Conservation (phyloP, 2,888 invertebrate species). For the Megalurothrips usitatus region DNA sequence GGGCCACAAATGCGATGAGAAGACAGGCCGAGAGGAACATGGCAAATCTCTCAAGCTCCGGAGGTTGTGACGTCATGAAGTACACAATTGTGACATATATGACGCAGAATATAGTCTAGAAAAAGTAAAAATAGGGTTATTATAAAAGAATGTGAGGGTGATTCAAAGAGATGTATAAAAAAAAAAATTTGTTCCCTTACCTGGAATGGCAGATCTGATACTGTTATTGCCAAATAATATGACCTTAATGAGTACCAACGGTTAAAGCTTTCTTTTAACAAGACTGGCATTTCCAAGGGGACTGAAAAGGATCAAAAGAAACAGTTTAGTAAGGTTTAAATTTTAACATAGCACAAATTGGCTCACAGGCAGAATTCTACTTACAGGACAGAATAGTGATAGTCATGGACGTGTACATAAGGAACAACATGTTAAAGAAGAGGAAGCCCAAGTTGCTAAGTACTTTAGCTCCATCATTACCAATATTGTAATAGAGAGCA, state of each 20-base stretch:
- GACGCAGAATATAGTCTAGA: slow-evolving; percentile 85
- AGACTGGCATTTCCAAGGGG: slow-evolving; percentile 91
- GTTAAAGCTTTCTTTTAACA: slow-evolving; percentile 92
- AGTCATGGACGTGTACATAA: slow-evolving; percentile 99
- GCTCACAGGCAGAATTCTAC: slow-evolving; percentile 45
- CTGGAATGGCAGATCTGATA: slow-evolving; percentile 97
- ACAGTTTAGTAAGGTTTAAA: not conserved
- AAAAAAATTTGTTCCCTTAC: slow-evolving; percentile 51
- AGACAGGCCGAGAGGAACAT: slow-evolving; percentile 87
- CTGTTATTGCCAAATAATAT: slow-evolving; percentile 91
- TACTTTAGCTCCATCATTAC: slow-evolving; percentile 93
- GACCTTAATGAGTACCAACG: slow-evolving; percentile 94
- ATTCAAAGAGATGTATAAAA: slow-evolving; percentile 20
- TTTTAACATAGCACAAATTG: not conserved
- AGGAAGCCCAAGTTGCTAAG: slow-evolving; percentile 93
- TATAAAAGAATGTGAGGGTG: slow-evolving; percentile 11
- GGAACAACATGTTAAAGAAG: slow-evolving; percentile 97
- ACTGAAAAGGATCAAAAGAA: slow-evolving; percentile 57
- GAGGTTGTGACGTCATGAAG: slow-evolving; percentile 89
- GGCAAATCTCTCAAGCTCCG: slow-evolving; percentile 72
- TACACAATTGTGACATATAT: slow-evolving; percentile 91
- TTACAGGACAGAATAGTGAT: slow-evolving; percentile 96
- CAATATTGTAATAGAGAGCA: slow-evolving; percentile 90
- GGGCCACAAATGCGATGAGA: slow-evolving; percentile 89
- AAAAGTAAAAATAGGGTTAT: not conserved